phyloP scores from a whole-genome alignment of 2,113 vertebrate genomes.

The Tychaedon coryphoeus region DNA sequence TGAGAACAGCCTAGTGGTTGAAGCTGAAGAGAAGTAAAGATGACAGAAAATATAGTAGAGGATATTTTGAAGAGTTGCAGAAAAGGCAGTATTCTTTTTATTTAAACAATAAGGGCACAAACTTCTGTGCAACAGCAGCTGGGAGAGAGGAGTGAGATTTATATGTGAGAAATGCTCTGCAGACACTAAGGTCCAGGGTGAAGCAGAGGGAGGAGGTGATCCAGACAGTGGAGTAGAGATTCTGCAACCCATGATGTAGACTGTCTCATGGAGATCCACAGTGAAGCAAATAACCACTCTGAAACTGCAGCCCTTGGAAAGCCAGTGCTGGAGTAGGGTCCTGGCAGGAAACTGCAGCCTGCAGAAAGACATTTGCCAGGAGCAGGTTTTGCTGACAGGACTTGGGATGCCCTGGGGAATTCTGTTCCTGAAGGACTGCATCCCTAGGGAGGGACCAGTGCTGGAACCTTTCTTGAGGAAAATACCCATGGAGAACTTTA shows the following conservation, averaged over 20 bases:
- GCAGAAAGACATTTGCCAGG: background rate
- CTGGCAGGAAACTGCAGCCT: background rate
- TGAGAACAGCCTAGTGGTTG: background rate
- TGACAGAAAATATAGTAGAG: background rate
- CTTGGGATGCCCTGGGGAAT: accelerated
- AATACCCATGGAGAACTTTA: background rate
- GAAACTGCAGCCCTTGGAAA: background rate
- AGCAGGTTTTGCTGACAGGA: background rate
- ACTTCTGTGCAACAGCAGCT: background rate
- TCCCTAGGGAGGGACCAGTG: background rate
- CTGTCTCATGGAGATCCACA: background rate
- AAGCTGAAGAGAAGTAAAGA: background rate
- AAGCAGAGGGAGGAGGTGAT: background rate
- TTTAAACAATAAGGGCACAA: background rate
- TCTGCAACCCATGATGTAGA: background rate
- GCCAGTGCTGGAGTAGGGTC: background rate
- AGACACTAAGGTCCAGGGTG: background rate
- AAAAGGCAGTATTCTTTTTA: background rate
- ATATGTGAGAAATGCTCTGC: background rate
- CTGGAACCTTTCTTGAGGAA: background rate
- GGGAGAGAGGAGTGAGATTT: background rate
- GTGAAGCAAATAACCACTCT: background rate
- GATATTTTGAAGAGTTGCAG: background rate
- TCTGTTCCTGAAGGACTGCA: background rate
- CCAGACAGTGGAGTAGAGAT: accelerated